phyloP scores from a whole-genome alignment of 2,113 vertebrate species.

The Epinephelus cyanopodus region DNA sequence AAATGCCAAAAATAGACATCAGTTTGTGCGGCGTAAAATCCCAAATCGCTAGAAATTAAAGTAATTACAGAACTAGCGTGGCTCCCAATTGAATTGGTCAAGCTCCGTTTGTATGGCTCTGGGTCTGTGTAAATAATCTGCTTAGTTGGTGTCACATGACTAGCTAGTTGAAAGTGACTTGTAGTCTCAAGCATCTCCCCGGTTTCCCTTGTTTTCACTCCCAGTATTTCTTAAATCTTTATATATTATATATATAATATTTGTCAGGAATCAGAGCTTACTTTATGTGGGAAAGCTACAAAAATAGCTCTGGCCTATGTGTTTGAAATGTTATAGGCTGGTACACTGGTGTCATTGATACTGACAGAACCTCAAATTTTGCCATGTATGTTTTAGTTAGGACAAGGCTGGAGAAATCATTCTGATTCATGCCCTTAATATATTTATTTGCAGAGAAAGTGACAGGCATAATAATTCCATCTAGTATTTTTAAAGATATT shows the following conservation, averaged over 20 bases:
- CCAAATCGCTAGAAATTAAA: not conserved
- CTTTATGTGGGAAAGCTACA: not conserved
- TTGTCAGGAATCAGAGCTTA: not conserved
- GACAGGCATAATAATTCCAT: not conserved
- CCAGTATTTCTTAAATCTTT: not conserved
- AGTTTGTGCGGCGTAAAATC: not conserved
- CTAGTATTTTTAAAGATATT: not conserved
- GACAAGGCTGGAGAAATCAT: not conserved
- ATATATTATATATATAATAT: no score
- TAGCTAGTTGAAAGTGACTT: not conserved
- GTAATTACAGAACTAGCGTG: not conserved
- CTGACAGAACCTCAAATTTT: not conserved
- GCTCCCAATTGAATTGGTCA: not conserved
- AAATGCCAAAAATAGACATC: not conserved
- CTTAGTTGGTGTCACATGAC: constrained; percentile 25
- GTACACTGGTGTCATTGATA: not conserved
- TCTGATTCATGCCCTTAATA: not conserved
- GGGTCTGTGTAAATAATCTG: constrained; percentile 24
- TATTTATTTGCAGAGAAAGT: not conserved
- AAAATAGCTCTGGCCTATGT: not conserved
- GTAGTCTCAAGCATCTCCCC: not conserved
- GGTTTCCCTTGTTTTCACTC: not conserved
- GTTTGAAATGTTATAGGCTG: not conserved
- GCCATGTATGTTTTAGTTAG: no score
- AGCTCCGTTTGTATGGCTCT: constrained; percentile 33